These are phyloP conservation scores for Merluccius polli DNA, from an alignment of 2,797 vertebrate species.

Conservation along the genomic window DNA sequence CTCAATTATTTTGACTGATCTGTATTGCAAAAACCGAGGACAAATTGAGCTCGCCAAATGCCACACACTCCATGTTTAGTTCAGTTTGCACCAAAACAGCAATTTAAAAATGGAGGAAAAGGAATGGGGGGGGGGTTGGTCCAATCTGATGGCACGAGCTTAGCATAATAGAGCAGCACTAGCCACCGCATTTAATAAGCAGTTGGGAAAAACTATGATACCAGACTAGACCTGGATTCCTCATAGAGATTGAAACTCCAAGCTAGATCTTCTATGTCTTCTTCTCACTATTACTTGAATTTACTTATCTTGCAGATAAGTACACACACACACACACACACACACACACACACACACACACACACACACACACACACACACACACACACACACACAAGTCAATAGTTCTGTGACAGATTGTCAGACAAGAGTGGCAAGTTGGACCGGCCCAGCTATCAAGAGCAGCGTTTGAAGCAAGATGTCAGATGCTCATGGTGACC, in stretches of 20 bases:
- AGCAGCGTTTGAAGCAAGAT: constrained; percentile 5
- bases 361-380: too few species aligned
- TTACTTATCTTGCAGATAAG: background rate
- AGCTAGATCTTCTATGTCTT: background rate
- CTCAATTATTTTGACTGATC: background rate
- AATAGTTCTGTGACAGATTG: background rate
- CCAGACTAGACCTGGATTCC: too few species aligned
- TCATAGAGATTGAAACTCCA: too few species aligned
- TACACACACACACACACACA: too few species aligned
- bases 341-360: too few species aligned
- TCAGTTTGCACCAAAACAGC: background rate
- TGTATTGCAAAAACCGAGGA: constrained; percentile 4
- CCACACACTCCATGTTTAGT: background rate
- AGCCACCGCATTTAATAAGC: background rate
- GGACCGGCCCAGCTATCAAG: background rate
- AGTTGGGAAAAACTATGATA: background rate
- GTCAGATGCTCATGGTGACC: constrained; percentile 10
- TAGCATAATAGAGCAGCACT: background rate
- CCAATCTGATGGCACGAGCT: background rate
- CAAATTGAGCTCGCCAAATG: background rate
- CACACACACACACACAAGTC: background rate
- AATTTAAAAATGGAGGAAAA: background rate
- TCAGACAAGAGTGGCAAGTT: background rate
- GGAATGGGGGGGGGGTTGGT: background rate
- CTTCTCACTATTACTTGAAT: background rate